phyloP scores from a whole-genome alignment of 1,140 invertebrate species.

The Drosophila melanogaster region DNA sequence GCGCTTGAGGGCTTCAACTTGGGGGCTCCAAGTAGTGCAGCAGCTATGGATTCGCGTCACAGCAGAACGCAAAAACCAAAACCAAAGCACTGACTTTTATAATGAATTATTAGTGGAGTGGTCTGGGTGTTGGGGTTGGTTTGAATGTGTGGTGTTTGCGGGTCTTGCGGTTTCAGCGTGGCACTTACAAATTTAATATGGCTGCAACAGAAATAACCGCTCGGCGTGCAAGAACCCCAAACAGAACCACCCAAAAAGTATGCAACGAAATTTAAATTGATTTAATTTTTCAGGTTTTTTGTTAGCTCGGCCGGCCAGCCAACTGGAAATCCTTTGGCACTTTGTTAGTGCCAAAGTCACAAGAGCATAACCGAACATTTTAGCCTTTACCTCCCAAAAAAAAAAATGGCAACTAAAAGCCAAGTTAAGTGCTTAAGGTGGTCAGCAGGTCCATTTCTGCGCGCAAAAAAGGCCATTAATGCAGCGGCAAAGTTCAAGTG shows the following conservation, averaged over 20 bases:
- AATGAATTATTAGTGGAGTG: slow-evolving; percentile 80
- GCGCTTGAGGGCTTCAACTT: slow-evolving; percentile 28
- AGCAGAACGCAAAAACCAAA: slow-evolving; percentile 81
- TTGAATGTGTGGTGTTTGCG: slow-evolving; percentile 77
- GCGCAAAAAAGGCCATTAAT: slow-evolving; percentile 21
- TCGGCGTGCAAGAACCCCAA: slow-evolving; percentile 11
- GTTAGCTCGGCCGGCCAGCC: slow-evolving; percentile 16
- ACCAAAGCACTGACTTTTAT: slow-evolving; percentile 81
- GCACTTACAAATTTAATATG: slow-evolving; percentile 82
- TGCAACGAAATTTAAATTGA: slow-evolving; percentile 71
- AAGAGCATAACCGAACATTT: slow-evolving; percentile 32
- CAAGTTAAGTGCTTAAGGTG: slow-evolving; percentile 46
- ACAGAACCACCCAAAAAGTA: slow-evolving; percentile 28
- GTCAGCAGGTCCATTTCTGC: slow-evolving; percentile 11
- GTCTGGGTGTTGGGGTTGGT: slow-evolving; percentile 10
- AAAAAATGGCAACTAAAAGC: slow-evolving; percentile 43
- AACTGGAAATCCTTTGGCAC: slow-evolving; percentile 40
- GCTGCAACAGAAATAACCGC: slow-evolving; percentile 51
- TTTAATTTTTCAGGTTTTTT: slow-evolving; percentile 57
- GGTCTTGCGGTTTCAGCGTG: slow-evolving; percentile 68
- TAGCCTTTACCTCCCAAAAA: slow-evolving; percentile 18
- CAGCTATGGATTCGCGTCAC: slow-evolving; percentile 70
- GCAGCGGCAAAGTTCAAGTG: slow-evolving; percentile 15
- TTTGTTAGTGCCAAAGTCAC: slow-evolving; percentile 43
- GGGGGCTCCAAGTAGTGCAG: slow-evolving; percentile 20